Base-by-base conservation (phyloP, 2,888 invertebrate genomes). In the Syritta pipiens region DNA sequence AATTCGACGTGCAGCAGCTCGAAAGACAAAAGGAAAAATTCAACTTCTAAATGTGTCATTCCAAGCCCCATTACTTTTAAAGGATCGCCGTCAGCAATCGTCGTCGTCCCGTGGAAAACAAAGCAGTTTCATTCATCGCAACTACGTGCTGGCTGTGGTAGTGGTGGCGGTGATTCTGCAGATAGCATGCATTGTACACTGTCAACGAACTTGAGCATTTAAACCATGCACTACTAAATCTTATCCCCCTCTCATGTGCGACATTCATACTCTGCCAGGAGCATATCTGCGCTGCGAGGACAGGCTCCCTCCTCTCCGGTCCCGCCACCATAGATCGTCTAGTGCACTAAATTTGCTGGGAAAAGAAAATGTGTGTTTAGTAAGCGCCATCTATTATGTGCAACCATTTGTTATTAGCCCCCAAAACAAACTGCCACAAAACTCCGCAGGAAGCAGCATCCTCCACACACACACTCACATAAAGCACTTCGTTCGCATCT, bases 301-400 rank as follows among this genome's bases (percentile, higher is more conserved):
- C 20, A 24, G 17, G 49, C 35, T 20, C 19, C 2, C 42, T 19
- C 9, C 17, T n/a, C 12, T 9, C 14, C 37, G 37, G 12, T 24
- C 53, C 14, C 17, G 17, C 10, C 24, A 49, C 55, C 60, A 74
- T 74, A 51, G 30, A 79, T 79, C 60, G 79, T 67, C 67, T 62
- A 60, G 72, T 79, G 79, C 49, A 74, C 74, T 79, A 79, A 79
- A 79, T 74, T 79, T 74, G 79, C 68, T 68, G 22, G 40, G 49
- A 62, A 62, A 68, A 60, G 74, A 79, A 74, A 79, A 79, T 79
- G 67, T 79, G 79, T 79, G 79, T 79, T 79, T 79, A 68, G 74
- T 79, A 79, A 79, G 74, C 79, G 68, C 74, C 79, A 79, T 79
- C 79, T 79, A 79, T 79, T 79, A 74, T 79, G 74, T 79, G 79